Evolutionary conservation across 2,113 vertebrate genomes (phyloP).

Genomic region (Callocephalon fimbriatum): DNA sequence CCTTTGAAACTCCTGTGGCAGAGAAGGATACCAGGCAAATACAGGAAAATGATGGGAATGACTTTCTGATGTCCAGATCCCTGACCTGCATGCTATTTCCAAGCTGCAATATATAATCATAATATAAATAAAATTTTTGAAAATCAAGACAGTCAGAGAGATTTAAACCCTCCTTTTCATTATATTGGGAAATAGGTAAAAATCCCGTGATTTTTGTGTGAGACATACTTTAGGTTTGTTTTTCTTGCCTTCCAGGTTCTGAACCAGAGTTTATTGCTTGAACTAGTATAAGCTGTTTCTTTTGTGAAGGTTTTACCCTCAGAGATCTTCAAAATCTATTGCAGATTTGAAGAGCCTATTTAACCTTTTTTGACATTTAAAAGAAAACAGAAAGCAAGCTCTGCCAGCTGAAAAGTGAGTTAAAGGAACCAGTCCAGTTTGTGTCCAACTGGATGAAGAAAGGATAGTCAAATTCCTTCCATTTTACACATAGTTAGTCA

Average conservation of each 20-base stretch:
- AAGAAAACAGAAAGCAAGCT: slow-evolving; percentile 76
- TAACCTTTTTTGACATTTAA: slow-evolving; percentile 85
- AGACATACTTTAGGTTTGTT: background rate
- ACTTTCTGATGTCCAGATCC: background rate
- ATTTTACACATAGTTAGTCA: slow-evolving; percentile 78
- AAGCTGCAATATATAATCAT: background rate
- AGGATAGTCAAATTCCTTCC: slow-evolving; percentile 78
- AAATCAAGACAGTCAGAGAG: background rate
- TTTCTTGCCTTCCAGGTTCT: slow-evolving; percentile 27
- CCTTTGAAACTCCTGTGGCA: background rate
- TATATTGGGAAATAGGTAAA: background rate
- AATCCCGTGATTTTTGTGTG: background rate
- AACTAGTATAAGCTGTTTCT: slow-evolving; percentile 47
- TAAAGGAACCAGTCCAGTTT: slow-evolving; percentile 70
- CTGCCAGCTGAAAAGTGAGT: slow-evolving; percentile 75
- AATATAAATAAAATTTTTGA: background rate
- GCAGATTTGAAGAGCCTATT: slow-evolving; percentile 73
- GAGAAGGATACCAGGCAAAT: background rate
- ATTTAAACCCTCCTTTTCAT: background rate
- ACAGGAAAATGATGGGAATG: background rate
- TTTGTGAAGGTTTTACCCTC: slow-evolving; percentile 43
- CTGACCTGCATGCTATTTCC: background rate
- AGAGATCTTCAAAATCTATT: slow-evolving; percentile 72
- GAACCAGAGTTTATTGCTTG: slow-evolving; percentile 28
- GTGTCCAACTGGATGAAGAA: slow-evolving; percentile 73